Evolutionary conservation across 1,140 invertebrate species (phyloP), one percentile per base, ranked within the genome.

Genomic region (Temnothorax nylanderi): DNA sequence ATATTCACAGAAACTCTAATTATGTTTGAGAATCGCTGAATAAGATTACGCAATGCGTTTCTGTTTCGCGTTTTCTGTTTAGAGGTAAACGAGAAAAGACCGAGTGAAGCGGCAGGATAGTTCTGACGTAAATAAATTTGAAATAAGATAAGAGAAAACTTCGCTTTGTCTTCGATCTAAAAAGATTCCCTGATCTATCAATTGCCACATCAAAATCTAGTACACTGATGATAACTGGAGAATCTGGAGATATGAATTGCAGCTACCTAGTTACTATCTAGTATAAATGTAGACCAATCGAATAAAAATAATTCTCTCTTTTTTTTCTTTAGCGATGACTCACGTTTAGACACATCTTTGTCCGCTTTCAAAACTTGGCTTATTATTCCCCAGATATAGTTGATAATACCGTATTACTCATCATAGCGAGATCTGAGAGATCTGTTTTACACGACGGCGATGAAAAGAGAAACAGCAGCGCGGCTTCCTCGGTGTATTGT

Each of bases 381-480:
- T 10, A 13, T 13, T 67, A 41, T 44, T 76, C 7, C 26, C 13
- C 56, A 21, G 1, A 75, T 13, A 77, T 13, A 77, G 21, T 41
- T 41, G 21, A 26, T 58, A 37, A 69, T 26, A 81, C 10, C 11
- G 34, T n/a, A 47, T 80, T 80, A 80, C n/a, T 65, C 44, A 44
- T 41, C 5, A 4, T 37, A 8, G 1, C 10, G 21, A 41, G n/a
- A 37, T 47, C 26, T 54, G 7, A 65, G 4, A 34, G 18, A 26
- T 26, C 11, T 16, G 4, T 3, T 67, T n/a, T 65, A 21, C 16
- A n/a, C 3, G 26, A 3, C 4, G n/a, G 21, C 26, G 16, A 8
- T 18, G 3, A 58, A 37, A 44, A n/a, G 11, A n/a, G 13, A n/a
- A 49, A n/a, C 2, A 2, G 16, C 13, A 8, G 0, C 13, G 8